Evolutionary conservation across 2,797 vertebrate genomes (phyloP).

Genomic region (Carapus acus): DNA sequence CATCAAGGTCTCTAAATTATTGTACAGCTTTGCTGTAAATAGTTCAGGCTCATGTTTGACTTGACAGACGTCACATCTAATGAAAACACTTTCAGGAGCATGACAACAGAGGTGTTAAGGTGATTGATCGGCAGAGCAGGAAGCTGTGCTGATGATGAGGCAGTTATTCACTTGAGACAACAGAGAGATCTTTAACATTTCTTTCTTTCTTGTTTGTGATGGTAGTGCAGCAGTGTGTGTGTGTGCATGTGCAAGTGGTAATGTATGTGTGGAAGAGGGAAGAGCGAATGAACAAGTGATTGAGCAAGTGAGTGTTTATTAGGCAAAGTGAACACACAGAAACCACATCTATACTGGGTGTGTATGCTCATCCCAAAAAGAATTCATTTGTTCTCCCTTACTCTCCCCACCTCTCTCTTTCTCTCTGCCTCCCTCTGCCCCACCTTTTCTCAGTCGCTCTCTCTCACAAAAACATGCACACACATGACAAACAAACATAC

Average conservation of each 20-base stretch:
- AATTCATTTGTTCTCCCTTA: neutral
- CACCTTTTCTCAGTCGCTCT: too few relatives aligned
- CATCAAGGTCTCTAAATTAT: too few relatives aligned
- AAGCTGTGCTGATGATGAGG: constrained; percentile 54
- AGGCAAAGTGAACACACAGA: too few relatives aligned
- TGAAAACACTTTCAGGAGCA: constrained; percentile 6
- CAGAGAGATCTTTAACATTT: constrained; percentile 58
- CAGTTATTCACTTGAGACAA: constrained; percentile 57
- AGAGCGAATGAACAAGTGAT: too few relatives aligned
- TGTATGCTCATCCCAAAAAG: constrained; percentile 11
- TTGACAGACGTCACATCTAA: constrained; percentile 4
- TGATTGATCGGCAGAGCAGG: constrained; percentile 60
- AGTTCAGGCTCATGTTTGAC: neutral
- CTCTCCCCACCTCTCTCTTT: neutral
- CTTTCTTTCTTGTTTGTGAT: too few relatives aligned
- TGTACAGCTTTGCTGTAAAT: too few relatives aligned
- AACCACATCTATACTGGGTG: too few relatives aligned
- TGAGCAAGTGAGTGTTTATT: too few relatives aligned
- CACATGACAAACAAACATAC: constrained; percentile 25
- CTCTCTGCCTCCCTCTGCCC: neutral
- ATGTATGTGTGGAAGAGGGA: constrained; percentile 1
- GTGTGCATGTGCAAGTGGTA: constrained; percentile 12
- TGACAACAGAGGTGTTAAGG: constrained; percentile 34
- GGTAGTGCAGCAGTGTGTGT: constrained; percentile 28
- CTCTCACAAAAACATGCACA: neutral